Evolutionary conservation across 2,888 invertebrate genomes (phyloP).

Genomic region (Caenorhabditis sp.): DNA sequence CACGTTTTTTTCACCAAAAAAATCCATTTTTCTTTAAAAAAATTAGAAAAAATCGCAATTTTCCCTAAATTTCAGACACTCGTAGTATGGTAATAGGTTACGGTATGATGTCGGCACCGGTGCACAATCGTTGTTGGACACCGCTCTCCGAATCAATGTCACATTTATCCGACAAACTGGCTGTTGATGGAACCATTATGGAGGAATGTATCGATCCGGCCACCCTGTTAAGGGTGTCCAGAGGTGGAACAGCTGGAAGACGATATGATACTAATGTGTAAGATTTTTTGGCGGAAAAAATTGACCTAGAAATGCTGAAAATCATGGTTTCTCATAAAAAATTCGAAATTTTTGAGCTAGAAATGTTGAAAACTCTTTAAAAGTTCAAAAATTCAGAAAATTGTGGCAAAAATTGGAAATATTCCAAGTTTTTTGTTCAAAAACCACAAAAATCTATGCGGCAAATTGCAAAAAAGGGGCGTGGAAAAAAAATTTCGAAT

Average conservation of each 20-base stretch:
- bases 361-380: too few relatives aligned
- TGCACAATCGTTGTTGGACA: slow-evolving; percentile 31
- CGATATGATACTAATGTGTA: slow-evolving; percentile 39
- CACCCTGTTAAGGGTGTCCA: slow-evolving; percentile 28
- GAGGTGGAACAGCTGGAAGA: slow-evolving; percentile 38
- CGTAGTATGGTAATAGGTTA: slow-evolving; percentile 38
- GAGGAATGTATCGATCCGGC: slow-evolving; percentile 54
- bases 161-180: slow-evolving; percentile 58
- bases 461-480: too few relatives aligned
- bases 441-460: background rate
- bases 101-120: slow-evolving; percentile 42
- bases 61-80: slow-evolving; percentile 18
- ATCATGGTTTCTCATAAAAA: background rate
- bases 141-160: slow-evolving; percentile 58
- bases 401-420: too few relatives aligned
- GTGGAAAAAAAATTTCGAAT: too few relatives aligned
- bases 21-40: too few relatives aligned
- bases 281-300: slow-evolving; percentile 6
- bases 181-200: slow-evolving; percentile 51
- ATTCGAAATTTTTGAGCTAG: too few relatives aligned
- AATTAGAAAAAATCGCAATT: background rate
- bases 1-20: too few relatives aligned
- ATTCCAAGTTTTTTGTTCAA: too few relatives aligned
- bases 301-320: background rate
- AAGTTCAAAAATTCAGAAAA: too few relatives aligned